These are phyloP conservation scores for Drosophila hamatofila DNA, from an alignment of 2,888 invertebrate species.

Conservation along the genomic window DNA sequence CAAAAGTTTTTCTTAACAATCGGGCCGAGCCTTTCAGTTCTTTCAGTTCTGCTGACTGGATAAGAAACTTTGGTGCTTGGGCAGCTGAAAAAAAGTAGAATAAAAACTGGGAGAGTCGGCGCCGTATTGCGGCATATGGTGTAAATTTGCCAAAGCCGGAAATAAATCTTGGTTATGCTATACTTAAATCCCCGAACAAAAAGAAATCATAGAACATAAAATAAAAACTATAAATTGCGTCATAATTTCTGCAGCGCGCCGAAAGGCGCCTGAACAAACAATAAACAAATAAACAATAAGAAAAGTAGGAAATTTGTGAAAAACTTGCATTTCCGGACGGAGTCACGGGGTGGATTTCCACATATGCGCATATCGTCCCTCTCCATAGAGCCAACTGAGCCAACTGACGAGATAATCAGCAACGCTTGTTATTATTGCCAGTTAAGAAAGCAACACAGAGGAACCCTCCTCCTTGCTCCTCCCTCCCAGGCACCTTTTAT, in stretches of 20 bases:
- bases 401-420: conserved; percentile 58
- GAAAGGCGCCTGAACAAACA: conserved; percentile 53
- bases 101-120: conserved; percentile 34
- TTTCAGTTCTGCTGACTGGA: conserved; percentile 29
- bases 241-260: conserved; percentile 64
- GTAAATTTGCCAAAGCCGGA: conserved; percentile 75
- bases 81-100: conserved; percentile 47
- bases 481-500: conserved; percentile 33
- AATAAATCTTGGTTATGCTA: conserved; percentile 81
- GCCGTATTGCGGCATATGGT: conserved; percentile 58
- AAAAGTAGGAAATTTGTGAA: conserved; percentile 39
- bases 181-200: conserved; percentile 63
- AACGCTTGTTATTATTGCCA: conserved; percentile 49
- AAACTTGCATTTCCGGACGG: conserved; percentile 58
- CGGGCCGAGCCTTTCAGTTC: conserved; percentile 10
- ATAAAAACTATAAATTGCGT: conserved; percentile 78
- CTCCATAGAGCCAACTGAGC: background rate
- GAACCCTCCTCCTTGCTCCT: conserved; percentile 28
- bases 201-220: conserved; percentile 37
- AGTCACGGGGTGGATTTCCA: conserved; percentile 22
- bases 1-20: conserved; percentile 45
- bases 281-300: conserved; percentile 23
- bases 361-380: background rate
- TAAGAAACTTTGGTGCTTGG: conserved; percentile 36
- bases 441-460: background rate